Evolutionary conservation across 1,140 invertebrate genomes (phyloP), one percentile per base, ranked within the genome.

Genomic region (Colletes latitarsis): DNA sequence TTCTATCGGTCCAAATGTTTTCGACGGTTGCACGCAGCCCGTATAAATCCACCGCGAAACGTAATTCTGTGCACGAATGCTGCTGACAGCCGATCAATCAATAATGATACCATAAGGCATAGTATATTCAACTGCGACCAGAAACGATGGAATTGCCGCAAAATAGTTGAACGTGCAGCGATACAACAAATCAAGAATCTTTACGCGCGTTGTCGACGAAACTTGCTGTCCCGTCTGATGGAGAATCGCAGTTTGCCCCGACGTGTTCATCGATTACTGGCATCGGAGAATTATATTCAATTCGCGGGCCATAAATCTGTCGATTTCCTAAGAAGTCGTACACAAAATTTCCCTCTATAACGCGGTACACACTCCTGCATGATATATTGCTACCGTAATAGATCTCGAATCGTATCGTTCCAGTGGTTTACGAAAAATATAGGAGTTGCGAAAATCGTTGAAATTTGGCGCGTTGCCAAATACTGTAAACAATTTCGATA

Each of bases 41-140:
- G 21, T 58, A 80, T 66, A 80, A 80, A 74, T 80, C 62, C 52
- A 46, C 19, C 62, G 43, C 43, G 62, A 49, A 58, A 8, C 60
- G 62, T 66, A 46, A 79, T 80, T 80, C 71, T 46, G 41, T 57
- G 52, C 70, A 80, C 71, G 77, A 80, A 74, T 80, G 77, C 14
- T 62, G 62, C 17, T 74, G 77, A 79, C 70, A 79, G 70, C 69
- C 70, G 69, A 79, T 79, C 77, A 63, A 79, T 78, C 58, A 73
- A 73, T 73, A 78, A 78, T 73, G 21, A 80, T 75, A 62, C 78
- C 39, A 75, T 80, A 80, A 80, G 60, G 63, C 70, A 60, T 58
- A 67, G 63, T 80, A 80, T 60, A 80, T 78, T 78, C 63, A 73
- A 71, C 46, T 58, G 49, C 10, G 46, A 15, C 9, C 60, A 39